Base-by-base conservation (phyloP, 2,888 invertebrate genomes). In the Pelosia muscerda region DNA sequence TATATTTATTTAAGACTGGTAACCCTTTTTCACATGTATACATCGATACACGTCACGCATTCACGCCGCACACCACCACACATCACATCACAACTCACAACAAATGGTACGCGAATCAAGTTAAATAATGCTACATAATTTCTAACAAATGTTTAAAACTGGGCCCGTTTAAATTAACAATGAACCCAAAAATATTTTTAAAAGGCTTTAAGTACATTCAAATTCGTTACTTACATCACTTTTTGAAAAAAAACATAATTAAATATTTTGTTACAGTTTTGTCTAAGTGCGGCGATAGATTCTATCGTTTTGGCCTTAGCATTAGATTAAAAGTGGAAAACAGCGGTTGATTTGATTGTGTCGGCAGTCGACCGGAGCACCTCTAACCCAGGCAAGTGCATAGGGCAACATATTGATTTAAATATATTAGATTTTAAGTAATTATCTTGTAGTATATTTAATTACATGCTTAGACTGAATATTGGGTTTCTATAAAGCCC, bases 291-390 rank as follows among this genome's bases (percentile, higher is more conserved):
- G 56, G 25, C 49, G 65, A 55, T 71, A 66, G 42, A 57, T 54
- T 69, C 69, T 81, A 76, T 69, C 63, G 61, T 56, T 69, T 56
- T 69, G 77, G 71, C 87, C 87, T 87, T 86, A 83, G 79, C 75
- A 71, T 34, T 81, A 69, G 28, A 81, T 83, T 74, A 49, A n/a
- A 73, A 74, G 64, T 74, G 67, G 62, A 74, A 82, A 79, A 76
- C 82, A 79, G 79, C 80, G 81, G 82, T 71, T 79, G 77, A 82
- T 83, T 87, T 83, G 82, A 82, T 81, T 76, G 63, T 74, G 76
- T 68, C 66, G 67, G 61, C 68, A 8, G 31, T 15, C 15, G 26
- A 15, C 22, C n/a, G 65, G 53, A 68, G 76, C 77, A 73, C 68
- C 79, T 75, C 77, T 84, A 49, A 49, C n/a, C 49, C 49, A 49